Evolutionary conservation across 2,113 vertebrate species (phyloP).

Genomic region (Microcebus jonahi): DNA sequence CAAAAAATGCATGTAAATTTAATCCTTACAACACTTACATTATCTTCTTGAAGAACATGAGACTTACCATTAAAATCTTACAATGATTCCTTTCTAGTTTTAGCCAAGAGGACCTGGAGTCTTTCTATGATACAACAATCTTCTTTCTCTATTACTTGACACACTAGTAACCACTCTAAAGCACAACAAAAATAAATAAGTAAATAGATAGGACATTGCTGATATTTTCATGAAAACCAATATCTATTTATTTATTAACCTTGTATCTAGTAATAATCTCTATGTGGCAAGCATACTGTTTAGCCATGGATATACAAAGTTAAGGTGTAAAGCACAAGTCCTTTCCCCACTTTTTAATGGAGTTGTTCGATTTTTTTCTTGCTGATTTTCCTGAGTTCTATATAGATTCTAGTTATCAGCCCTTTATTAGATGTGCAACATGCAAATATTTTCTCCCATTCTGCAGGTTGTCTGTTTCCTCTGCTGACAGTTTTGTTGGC

Average conservation of each 20-base stretch:
- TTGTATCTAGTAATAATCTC: neutral
- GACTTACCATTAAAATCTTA: neutral
- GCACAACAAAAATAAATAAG: neutral
- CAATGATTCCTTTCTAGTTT: neutral
- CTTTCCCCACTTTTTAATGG: too few relatives aligned
- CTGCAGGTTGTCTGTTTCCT: too few relatives aligned
- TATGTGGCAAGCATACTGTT: neutral
- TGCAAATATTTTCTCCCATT: too few relatives aligned
- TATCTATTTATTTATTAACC: neutral
- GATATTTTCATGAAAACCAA: neutral
- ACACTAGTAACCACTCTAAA: neutral
- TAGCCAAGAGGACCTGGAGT: neutral
- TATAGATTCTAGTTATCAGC: too few relatives aligned
- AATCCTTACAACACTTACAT: neutral
- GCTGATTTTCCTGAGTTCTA: too few relatives aligned
- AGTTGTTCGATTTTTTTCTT: too few relatives aligned
- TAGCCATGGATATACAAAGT: neutral
- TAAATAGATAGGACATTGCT: neutral
- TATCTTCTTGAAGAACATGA: neutral
- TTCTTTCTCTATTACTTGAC: neutral
- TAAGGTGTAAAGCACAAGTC: neutral
- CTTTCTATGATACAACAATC: neutral
- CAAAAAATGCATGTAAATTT: neutral
- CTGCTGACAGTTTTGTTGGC: too few relatives aligned
- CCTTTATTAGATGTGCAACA: too few relatives aligned